Conservation (phyloP, 2,113 vertebrate species). For the Leptobrachium leishanense region DNA sequence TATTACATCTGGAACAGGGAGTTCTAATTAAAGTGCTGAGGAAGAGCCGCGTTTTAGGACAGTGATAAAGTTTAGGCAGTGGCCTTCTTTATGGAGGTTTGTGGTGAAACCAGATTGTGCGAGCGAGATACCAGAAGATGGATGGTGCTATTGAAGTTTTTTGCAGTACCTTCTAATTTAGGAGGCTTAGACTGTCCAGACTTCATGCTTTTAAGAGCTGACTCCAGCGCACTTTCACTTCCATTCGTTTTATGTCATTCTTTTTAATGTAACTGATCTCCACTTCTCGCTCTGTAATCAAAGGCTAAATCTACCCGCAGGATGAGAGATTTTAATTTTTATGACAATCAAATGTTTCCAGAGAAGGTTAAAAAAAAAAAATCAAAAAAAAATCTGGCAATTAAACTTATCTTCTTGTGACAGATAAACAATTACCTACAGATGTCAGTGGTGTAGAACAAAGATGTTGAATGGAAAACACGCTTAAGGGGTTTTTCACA, state of each 20-base stretch:
- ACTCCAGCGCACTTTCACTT: neutral
- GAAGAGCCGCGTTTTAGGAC: too few relatives aligned
- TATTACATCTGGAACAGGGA: neutral
- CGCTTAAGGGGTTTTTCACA: too few relatives aligned
- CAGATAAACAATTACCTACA: too few relatives aligned
- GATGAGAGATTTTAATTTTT: neutral
- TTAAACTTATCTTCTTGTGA: too few relatives aligned
- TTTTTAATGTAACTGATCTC: neutral
- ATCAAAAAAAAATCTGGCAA: too few relatives aligned
- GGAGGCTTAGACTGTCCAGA: neutral
- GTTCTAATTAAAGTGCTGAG: neutral
- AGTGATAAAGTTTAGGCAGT: too few relatives aligned
- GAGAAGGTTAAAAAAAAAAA: neutral
- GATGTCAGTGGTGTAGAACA: too few relatives aligned
- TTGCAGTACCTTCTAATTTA: neutral
- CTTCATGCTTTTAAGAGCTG: neutral
- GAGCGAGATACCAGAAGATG: neutral
- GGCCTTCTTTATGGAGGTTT: neutral
- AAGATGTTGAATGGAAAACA: too few relatives aligned
- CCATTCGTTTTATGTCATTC: neutral
- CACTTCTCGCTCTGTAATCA: neutral
- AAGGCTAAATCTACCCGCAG: neutral
- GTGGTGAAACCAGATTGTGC: neutral
- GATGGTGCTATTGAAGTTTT: neutral
- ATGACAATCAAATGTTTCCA: neutral